Conservation (phyloP, 1,140 invertebrate species). For the Riptortus pedestris region DNA sequence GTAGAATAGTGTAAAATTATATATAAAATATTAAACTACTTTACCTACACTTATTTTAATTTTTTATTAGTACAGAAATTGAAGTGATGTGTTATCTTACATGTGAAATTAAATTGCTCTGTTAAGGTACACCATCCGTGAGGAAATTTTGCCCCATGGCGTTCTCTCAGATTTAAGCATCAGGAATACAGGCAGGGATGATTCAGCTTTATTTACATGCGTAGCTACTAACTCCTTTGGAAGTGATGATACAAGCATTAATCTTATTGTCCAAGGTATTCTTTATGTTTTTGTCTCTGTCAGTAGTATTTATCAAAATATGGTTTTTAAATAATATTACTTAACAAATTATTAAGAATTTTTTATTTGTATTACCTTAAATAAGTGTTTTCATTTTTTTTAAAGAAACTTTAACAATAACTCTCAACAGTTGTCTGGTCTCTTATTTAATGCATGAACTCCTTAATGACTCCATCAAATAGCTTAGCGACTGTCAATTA, state of each 20-base stretch:
- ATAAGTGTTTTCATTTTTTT: too few species aligned
- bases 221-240: slow-evolving; percentile 90
- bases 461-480: too few species aligned
- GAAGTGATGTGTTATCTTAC: too few species aligned
- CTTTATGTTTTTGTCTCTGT: not conserved
- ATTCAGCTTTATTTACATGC: slow-evolving; percentile 89
- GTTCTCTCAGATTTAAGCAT: slow-evolving; percentile 82
- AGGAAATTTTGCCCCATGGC: slow-evolving; percentile 76
- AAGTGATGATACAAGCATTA: slow-evolving; percentile 88
- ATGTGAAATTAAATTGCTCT: not conserved
- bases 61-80: too few species aligned
- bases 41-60: too few species aligned
- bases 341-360: not conserved
- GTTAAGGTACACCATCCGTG: slow-evolving; percentile 74
- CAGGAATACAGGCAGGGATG: slow-evolving; percentile 74
- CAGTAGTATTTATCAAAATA: slow-evolving; percentile 3
- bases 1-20: too few species aligned
- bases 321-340: not conserved
- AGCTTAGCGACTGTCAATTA: too few species aligned
- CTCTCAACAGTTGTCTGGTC: not conserved
- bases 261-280: slow-evolving; percentile 85
- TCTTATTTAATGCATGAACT: not conserved
- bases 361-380: not conserved
- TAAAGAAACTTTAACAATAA: too few species aligned
- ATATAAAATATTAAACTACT: too few species aligned